Conservation (phyloP, 2,888 invertebrate genomes). For the Helicoverpa assulta region DNA sequence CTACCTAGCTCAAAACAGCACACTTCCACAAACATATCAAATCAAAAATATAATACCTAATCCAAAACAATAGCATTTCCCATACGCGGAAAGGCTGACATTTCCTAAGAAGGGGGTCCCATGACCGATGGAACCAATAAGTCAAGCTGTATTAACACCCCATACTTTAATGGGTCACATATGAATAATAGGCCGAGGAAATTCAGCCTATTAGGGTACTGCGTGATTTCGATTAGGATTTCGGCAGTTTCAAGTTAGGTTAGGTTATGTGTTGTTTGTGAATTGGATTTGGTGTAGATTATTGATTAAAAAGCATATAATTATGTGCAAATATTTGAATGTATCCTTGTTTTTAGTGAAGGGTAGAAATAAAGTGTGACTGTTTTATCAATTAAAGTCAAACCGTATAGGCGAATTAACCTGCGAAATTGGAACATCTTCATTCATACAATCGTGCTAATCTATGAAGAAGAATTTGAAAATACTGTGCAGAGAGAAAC, state of each 20-base stretch:
- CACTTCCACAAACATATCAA: slow-evolving; percentile 6
- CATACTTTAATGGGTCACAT: slow-evolving; percentile 81
- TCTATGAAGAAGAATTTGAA: too few species aligned
- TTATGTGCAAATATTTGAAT: background rate
- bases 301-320: background rate
- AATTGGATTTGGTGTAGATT: background rate
- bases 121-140: slow-evolving; percentile 85
- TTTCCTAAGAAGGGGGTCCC: slow-evolving; percentile 71
- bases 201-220: slow-evolving; percentile 69
- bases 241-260: slow-evolving; percentile 1
- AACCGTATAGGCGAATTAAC: too few species aligned
- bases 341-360: background rate
- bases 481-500: too few species aligned
- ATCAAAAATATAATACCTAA: slow-evolving; percentile 6
- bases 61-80: slow-evolving; percentile 37
- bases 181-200: slow-evolving; percentile 85
- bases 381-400: too few species aligned
- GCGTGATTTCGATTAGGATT: slow-evolving; percentile 45
- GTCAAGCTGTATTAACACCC: slow-evolving; percentile 86
- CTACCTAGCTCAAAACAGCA: background rate
- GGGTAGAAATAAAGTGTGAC: too few species aligned
- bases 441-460: too few species aligned
- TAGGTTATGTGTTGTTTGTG: background rate
- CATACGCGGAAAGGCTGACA: slow-evolving; percentile 43
- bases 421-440: too few species aligned